Evolutionary conservation across 2,797 vertebrate species (phyloP).

Genomic region (Leptoclinus maculatus): DNA sequence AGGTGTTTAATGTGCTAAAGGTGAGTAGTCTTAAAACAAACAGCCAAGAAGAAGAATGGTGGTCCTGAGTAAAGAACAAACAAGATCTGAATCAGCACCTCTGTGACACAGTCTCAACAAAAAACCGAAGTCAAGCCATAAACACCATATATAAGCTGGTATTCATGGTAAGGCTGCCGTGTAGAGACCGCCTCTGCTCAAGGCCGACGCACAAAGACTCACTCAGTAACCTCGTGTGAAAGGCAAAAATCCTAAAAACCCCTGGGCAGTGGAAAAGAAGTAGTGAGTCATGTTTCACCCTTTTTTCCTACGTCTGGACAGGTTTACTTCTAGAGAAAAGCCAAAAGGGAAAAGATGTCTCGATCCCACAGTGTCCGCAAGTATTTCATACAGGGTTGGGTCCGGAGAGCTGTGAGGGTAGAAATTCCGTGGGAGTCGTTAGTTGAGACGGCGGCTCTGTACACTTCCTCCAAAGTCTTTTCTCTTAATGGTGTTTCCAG

Average conservation of each 20-base stretch:
- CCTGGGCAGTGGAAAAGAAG: slow-evolving; percentile 75
- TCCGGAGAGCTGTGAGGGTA: slow-evolving; percentile 39
- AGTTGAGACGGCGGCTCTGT: slow-evolving; percentile 7
- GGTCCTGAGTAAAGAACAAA: neutral
- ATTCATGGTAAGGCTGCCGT: slow-evolving; percentile 50
- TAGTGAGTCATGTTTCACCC: slow-evolving; percentile 78
- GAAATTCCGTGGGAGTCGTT: slow-evolving; percentile 12
- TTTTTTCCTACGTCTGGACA: slow-evolving; percentile 70
- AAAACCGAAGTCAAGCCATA: slow-evolving; percentile 31
- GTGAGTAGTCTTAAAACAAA: neutral
- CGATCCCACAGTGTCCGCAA: slow-evolving; percentile 70
- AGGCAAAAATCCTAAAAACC: slow-evolving; percentile 58
- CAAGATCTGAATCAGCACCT: slow-evolving; percentile 11
- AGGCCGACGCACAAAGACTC: slow-evolving; percentile 62
- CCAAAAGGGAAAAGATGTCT: slow-evolving; percentile 73
- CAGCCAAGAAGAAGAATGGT: neutral
- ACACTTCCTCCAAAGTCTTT: neutral
- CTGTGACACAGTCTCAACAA: slow-evolving; percentile 31
- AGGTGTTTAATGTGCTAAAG: neutral
- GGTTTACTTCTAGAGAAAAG: slow-evolving; percentile 72
- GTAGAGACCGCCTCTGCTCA: slow-evolving; percentile 39
- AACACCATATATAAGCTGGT: slow-evolving; percentile 28
- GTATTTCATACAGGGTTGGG: slow-evolving; percentile 67
- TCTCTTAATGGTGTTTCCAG: slow-evolving; percentile 8
- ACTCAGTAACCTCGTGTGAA: slow-evolving; percentile 66